Evolutionary conservation across 1,140 invertebrate species (phyloP), one percentile per base, ranked within the genome.

Genomic region (Zaprionus lachaisei): DNA sequence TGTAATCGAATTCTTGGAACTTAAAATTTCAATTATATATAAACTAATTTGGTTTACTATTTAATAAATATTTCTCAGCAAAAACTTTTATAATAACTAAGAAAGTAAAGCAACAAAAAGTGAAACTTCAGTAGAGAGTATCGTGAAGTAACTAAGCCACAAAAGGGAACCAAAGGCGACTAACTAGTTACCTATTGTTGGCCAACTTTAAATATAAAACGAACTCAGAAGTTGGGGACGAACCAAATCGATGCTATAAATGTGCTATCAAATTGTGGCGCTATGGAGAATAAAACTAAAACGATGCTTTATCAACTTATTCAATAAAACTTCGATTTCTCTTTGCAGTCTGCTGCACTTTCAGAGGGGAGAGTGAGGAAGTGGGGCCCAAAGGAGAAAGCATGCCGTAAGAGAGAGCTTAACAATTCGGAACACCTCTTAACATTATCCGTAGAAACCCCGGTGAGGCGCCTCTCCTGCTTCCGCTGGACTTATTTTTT

Each of bases 301-400:
- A 41, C 55, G 62, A 61, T 68, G 60, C 67, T 73, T 69, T 71
- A 83, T 79, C 66, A 79, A 77, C 72, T 90, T 90, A 84, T 84
- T 89, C 75, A 81, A 89, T 81, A 90, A 81, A 76, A 81, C 75
- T 81, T 89, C 75, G 72, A 85, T 80, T 90, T 64, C 55, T 54
- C 54, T 72, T 72, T 68, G 63, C 44, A 26, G 56, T 64, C 58
- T 54, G 11, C 26, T 49, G 38, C 14, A 47, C 14, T 31, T 55
- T 3, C 22, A 28, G 34, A 20, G 31, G 26, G 26, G 7, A 9
- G 15, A 41, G 15, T 5, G 49, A n/a, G 22, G 38, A 3, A 51
- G n/a, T 15, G 24, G 17, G 4, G 38, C 28, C 15, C 11, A 49
- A 26, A 12, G 28, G 37, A 31, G 64, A 44, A 34, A 34, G 31